A percentile compares a stretch with the other conserved stretches of the same genome.
Conservation (phyloP, 1,140 invertebrate genomes). For the Solenopsis fugax region DNA sequence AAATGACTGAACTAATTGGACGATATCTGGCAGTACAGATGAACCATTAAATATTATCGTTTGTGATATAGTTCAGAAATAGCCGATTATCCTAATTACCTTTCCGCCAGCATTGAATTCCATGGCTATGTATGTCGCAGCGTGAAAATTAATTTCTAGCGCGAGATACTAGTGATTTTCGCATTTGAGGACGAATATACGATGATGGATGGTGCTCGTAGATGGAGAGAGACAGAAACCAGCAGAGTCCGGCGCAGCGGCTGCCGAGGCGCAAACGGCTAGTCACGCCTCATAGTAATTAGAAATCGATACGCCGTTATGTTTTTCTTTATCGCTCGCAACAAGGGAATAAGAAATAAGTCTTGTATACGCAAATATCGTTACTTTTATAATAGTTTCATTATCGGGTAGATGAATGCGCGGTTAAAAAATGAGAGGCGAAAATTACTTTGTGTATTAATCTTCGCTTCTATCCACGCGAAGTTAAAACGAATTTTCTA, state of each 20-base stretch:
- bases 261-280: background rate
- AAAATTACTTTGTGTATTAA: background rate
- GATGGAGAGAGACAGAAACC: slow-evolving; percentile 9
- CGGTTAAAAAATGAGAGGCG: background rate
- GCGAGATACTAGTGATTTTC: slow-evolving; percentile 51
- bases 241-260: background rate
- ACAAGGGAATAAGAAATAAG: slow-evolving; percentile 41
- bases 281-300: slow-evolving; percentile 36
- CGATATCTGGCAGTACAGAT: background rate
- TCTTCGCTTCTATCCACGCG: background rate
- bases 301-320: slow-evolving; percentile 66
- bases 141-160: slow-evolving; percentile 47
- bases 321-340: slow-evolving; percentile 32
- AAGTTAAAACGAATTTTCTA: background rate
- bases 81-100: slow-evolving; percentile 56
- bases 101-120: slow-evolving; percentile 47
- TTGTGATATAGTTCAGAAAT: slow-evolving; percentile 28
- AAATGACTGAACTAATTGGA: slow-evolving; percentile 40
- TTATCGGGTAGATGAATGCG: background rate
- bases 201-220: slow-evolving; percentile 57
- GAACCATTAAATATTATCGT: slow-evolving; percentile 37
- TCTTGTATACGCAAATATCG: slow-evolving; percentile 1
- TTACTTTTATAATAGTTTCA: background rate
- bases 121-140: background rate
- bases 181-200: background rate